Evolutionary conservation across 2,113 vertebrate species (phyloP).

Genomic region (Ceyx margarethae): DNA sequence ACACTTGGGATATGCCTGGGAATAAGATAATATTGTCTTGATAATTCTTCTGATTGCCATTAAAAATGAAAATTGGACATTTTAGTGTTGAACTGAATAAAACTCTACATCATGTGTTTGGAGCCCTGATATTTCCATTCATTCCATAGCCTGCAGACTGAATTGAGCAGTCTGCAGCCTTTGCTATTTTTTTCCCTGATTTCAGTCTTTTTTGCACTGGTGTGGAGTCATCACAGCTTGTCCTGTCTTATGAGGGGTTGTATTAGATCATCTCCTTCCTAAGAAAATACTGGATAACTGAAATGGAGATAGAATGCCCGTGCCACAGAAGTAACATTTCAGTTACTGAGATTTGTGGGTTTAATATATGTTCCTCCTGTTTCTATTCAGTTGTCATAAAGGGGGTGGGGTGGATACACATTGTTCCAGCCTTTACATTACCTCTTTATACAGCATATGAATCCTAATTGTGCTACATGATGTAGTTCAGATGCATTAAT

Average conservation of each 20-base stretch:
- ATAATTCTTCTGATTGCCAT: neutral
- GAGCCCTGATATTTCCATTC: neutral
- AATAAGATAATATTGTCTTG: neutral
- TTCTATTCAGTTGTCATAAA: neutral
- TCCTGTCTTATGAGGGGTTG: neutral
- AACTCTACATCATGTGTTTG: neutral
- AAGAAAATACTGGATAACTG: neutral
- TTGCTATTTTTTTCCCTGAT: neutral
- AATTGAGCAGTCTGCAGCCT: neutral
- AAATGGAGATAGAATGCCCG: neutral
- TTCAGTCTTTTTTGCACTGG: neutral
- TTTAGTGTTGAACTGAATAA: neutral
- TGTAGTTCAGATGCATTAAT: fast-evolving
- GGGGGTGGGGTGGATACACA: neutral
- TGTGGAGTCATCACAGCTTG: neutral
- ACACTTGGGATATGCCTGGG: neutral
- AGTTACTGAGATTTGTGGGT: neutral
- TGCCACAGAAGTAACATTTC: neutral
- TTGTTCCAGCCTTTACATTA: neutral
- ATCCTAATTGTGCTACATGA: neutral
- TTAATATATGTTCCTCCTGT: neutral
- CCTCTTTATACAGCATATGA: neutral
- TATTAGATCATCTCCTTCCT: neutral
- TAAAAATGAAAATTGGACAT: neutral
- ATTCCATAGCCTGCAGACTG: neutral